phyloP scores from a whole-genome alignment of 2,888 invertebrate species.

The Phaonia tiefii region DNA sequence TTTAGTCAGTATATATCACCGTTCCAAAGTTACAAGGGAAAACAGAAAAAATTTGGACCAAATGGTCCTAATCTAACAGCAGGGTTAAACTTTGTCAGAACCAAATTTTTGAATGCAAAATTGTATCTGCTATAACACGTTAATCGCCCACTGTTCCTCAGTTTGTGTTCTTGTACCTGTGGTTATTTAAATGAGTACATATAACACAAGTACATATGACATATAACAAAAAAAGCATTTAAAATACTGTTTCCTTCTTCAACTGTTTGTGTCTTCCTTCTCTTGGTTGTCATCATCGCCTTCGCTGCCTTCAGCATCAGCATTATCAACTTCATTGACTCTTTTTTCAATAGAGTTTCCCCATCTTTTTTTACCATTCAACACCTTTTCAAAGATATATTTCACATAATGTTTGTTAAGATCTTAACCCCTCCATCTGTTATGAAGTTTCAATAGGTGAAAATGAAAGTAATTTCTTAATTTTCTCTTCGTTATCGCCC shows the following conservation, averaged over 20 bases:
- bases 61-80: too few relatives aligned
- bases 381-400: constrained; percentile 4
- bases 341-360: background rate
- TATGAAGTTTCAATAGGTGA: constrained; percentile 13
- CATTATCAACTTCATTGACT: background rate
- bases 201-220: too few relatives aligned
- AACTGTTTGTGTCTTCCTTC: background rate
- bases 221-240: too few relatives aligned
- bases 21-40: too few relatives aligned
- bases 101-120: too few relatives aligned
- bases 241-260: constrained; percentile 27
- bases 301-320: background rate
- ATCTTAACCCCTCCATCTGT: background rate
- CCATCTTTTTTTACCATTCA: constrained; percentile 1
- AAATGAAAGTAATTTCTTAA: constrained; percentile 41
- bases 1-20: too few relatives aligned
- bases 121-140: too few relatives aligned
- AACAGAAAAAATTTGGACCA: too few relatives aligned
- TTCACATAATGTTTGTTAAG: background rate
- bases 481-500: constrained; percentile 1
- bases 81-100: too few relatives aligned
- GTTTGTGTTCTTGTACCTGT: too few relatives aligned
- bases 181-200: too few relatives aligned
- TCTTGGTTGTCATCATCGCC: background rate
- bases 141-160: too few relatives aligned